A percentile compares a stretch with the other conserved stretches of the same genome.
Evolutionary conservation across 2,888 invertebrate genomes (phyloP).

Genomic region (Troides oblongomaculatus): DNA sequence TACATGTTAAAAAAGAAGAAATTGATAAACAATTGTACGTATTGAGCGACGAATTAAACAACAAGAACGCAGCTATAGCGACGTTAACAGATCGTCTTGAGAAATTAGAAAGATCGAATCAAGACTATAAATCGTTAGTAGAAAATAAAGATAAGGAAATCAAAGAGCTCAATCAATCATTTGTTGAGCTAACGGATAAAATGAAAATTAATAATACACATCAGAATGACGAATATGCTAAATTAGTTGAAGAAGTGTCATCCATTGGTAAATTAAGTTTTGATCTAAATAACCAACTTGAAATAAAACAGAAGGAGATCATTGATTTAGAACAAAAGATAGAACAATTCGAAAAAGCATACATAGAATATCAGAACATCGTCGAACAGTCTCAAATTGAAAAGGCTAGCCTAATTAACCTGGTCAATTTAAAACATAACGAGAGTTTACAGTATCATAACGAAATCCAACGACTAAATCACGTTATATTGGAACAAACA

Average conservation of each 20-base stretch:
- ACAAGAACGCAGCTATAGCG: slow-evolving; percentile 52
- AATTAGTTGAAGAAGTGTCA: slow-evolving; percentile 55
- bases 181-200: slow-evolving; percentile 59
- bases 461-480: slow-evolving; percentile 90
- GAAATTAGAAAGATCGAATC: slow-evolving; percentile 43
- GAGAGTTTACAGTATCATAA: slow-evolving; percentile 91
- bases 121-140: slow-evolving; percentile 44
- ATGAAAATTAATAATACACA: slow-evolving; percentile 49
- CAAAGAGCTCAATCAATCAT: slow-evolving; percentile 60
- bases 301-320: slow-evolving; percentile 49
- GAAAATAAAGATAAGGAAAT: slow-evolving; percentile 62
- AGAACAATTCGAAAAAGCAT: slow-evolving; percentile 48
- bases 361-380: slow-evolving; percentile 50
- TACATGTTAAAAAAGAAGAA: slow-evolving; percentile 56
- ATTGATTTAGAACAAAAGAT: slow-evolving; percentile 46
- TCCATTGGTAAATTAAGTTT: slow-evolving; percentile 47
- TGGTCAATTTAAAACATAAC: slow-evolving; percentile 89
- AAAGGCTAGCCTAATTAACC: slow-evolving; percentile 85
- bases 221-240: slow-evolving; percentile 54
- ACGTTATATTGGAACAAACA: slow-evolving; percentile 77
- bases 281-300: slow-evolving; percentile 46
- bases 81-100: slow-evolving; percentile 42
- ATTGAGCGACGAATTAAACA: slow-evolving; percentile 51
- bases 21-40: slow-evolving; percentile 47
- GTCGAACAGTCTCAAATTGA: slow-evolving; percentile 67